Conservation (phyloP, 2,888 invertebrate genomes). For the Hymenopus coronatus region DNA sequence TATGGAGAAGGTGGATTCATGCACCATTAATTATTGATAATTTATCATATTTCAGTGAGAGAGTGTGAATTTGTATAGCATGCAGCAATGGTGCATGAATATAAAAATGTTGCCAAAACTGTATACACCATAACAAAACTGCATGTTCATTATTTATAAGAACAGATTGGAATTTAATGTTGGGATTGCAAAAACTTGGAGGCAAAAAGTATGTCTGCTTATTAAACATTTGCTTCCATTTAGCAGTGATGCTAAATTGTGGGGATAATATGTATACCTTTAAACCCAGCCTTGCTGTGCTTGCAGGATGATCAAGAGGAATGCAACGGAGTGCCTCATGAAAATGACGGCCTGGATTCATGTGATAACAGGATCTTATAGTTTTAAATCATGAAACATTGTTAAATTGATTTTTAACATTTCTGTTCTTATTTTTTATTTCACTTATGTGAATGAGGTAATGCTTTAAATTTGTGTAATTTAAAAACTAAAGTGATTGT, state of each 20-base stretch:
- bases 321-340: not conserved
- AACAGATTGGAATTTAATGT: not conserved
- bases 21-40: no score
- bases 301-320: slow-evolving; percentile 10
- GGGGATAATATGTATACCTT: not conserved
- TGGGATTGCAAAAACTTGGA: not conserved
- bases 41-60: no score
- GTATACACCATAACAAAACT: not conserved
- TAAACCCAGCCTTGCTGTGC: not conserved
- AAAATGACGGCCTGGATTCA: not conserved
- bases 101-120: not conserved
- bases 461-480: not conserved
- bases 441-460: not conserved
- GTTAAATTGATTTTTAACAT: not conserved
- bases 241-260: not conserved
- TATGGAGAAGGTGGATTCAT: no score
- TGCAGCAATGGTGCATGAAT: not conserved
- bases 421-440: not conserved
- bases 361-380: not conserved
- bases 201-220: not conserved
- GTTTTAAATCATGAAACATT: not conserved
- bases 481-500: not conserved
- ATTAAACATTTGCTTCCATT: not conserved
- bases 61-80: not conserved
- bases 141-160: not conserved